Conservation (phyloP, 2,797 vertebrate genomes). For the Masticophis lateralis region DNA sequence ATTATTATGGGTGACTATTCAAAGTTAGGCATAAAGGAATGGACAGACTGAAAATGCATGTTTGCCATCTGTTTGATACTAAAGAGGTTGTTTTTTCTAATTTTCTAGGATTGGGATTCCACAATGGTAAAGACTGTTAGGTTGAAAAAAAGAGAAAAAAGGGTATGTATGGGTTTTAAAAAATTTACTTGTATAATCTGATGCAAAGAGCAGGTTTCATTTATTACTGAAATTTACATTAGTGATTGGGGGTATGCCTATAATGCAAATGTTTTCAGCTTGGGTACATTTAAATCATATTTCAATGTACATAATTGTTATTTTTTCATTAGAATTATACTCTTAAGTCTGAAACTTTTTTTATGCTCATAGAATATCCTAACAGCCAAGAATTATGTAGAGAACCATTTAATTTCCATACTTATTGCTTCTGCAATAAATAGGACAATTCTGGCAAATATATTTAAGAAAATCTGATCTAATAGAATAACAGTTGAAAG, state of each 20-base stretch:
- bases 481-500: neutral
- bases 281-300: neutral
- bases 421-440: neutral
- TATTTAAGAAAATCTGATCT: neutral
- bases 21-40: neutral
- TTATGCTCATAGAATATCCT: neutral
- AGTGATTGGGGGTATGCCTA: neutral
- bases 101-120: conserved; percentile 91
- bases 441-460: neutral
- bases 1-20: neutral
- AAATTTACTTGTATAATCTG: neutral
- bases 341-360: neutral
- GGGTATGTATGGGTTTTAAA: conserved; percentile 74
- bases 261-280: neutral
- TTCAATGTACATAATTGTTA: neutral
- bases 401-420: conserved; percentile 5
- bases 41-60: neutral
- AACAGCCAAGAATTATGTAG: neutral
- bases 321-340: neutral
- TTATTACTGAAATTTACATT: neutral
- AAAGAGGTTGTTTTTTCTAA: conserved; percentile 13
- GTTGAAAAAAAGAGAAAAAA: conserved; percentile 90
- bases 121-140: conserved; percentile 83
- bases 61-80: conserved; percentile 12
- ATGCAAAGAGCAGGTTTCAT: neutral